Conservation (phyloP, 2,113 vertebrate genomes). For the Pomatostomus ruficeps region DNA sequence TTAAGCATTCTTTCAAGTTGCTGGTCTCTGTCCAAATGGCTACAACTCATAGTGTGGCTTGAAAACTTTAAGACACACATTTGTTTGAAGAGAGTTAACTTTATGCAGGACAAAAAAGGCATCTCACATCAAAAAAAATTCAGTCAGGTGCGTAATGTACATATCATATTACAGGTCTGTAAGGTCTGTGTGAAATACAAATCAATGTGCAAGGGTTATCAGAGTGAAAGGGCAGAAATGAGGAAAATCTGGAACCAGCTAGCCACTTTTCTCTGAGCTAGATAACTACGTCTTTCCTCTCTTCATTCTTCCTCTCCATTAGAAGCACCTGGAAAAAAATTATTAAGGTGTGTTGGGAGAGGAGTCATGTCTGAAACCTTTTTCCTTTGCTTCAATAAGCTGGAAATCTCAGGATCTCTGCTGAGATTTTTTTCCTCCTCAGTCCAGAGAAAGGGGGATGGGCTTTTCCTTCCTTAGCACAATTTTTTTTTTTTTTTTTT, state of each 20-base stretch:
- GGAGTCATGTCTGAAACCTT: not conserved
- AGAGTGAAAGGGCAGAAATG: not conserved
- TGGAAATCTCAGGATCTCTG: not conserved
- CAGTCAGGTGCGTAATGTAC: not conserved
- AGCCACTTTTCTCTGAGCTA: constrained; percentile 1
- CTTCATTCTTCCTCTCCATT: constrained; percentile 14
- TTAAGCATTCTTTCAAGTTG: not conserved
- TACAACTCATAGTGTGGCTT: not conserved
- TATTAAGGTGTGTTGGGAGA: constrained; percentile 9
- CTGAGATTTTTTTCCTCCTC: not conserved
- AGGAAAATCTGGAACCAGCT: not conserved
- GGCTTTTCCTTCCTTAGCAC: not conserved
- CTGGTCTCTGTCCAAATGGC: not conserved
- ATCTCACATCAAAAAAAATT: not conserved
- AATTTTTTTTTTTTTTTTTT: not conserved
- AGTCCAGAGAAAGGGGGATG: not conserved
- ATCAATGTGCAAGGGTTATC: not conserved
- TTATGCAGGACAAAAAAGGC: constrained; percentile 10
- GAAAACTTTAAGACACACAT: not conserved
- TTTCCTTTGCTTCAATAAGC: not conserved
- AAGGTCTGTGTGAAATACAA: not conserved
- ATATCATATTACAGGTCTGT: constrained; percentile 5
- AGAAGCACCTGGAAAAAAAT: constrained; percentile 17
- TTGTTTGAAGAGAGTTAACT: constrained; percentile 7
- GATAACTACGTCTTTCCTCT: constrained; percentile 26